phyloP scores from a whole-genome alignment of 2,113 vertebrate genomes.

The Sturnira hondurensis region DNA sequence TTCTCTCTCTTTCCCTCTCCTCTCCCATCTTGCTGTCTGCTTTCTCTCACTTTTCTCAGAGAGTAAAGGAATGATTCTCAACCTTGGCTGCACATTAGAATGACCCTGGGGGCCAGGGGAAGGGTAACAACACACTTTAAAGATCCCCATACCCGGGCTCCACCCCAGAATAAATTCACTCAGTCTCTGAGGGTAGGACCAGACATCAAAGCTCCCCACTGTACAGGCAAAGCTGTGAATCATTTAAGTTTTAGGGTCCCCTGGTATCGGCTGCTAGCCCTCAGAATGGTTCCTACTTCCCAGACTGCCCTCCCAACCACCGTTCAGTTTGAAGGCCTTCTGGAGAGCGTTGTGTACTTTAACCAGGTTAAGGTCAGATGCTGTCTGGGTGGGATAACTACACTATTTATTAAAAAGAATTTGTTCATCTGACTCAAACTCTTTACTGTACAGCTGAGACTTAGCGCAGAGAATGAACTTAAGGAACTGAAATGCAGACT shows the following conservation, averaged over 20 bases:
- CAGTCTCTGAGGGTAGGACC: not conserved
- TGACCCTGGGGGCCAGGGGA: not conserved
- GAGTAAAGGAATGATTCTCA: not conserved
- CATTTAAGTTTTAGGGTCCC: not conserved
- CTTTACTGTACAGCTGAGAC: not conserved
- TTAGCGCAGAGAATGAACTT: not conserved
- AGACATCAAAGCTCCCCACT: not conserved
- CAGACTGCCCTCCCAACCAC: not conserved
- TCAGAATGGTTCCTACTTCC: not conserved
- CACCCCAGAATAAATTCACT: not conserved
- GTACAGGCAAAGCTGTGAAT: not conserved
- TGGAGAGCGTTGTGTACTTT: not conserved
- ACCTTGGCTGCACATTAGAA: not conserved
- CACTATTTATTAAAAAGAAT: not conserved
- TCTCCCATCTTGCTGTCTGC: not conserved
- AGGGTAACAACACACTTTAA: not conserved
- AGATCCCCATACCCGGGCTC: not conserved
- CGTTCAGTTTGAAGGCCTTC: not conserved
- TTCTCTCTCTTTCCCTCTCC: not conserved
- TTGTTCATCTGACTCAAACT: not conserved
- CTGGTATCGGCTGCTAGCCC: not conserved
- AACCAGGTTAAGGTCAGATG: not conserved
- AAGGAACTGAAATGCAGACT: not conserved
- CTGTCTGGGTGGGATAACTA: not conserved
- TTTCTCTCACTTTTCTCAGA: not conserved